Conservation (phyloP, 2,888 invertebrate genomes). For the Allophyes oxyacanthae region DNA sequence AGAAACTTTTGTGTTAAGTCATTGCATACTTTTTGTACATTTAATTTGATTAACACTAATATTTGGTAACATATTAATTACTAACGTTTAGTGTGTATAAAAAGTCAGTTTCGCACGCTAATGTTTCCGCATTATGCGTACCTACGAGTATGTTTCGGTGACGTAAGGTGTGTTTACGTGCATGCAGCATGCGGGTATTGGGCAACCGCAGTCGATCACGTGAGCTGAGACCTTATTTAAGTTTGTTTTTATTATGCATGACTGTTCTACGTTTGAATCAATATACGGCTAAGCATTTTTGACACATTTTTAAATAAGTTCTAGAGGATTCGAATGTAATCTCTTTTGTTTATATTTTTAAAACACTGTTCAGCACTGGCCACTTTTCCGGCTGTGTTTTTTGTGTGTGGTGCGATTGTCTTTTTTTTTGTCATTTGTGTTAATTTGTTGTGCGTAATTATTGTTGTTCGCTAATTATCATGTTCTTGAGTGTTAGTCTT, state of each 20-base stretch:
- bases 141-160: slow-evolving; percentile 52
- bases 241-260: slow-evolving; percentile 32
- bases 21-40: background rate
- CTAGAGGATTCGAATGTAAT: background rate
- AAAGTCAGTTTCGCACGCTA: slow-evolving; percentile 57
- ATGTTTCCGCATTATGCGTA: slow-evolving; percentile 69
- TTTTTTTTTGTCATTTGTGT: no score
- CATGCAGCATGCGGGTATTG: slow-evolving; percentile 69
- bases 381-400: no score
- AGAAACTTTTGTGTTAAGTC: background rate
- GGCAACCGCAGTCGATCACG: slow-evolving; percentile 34
- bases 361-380: no score
- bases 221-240: slow-evolving; percentile 20
- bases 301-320: background rate
- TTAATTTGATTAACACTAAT: slow-evolving; percentile 3
- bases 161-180: slow-evolving; percentile 62
- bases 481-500: no score
- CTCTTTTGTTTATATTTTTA: slow-evolving; percentile 8
- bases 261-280: slow-evolving; percentile 7
- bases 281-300: background rate
- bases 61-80: slow-evolving; percentile 19
- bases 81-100: slow-evolving; percentile 41
- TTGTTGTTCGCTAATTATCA: no score
- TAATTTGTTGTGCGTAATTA: no score
- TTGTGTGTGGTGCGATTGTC: no score